Evolutionary conservation across 2,797 vertebrate genomes (phyloP).

Genomic region (Lagorchestes hirsutus): DNA sequence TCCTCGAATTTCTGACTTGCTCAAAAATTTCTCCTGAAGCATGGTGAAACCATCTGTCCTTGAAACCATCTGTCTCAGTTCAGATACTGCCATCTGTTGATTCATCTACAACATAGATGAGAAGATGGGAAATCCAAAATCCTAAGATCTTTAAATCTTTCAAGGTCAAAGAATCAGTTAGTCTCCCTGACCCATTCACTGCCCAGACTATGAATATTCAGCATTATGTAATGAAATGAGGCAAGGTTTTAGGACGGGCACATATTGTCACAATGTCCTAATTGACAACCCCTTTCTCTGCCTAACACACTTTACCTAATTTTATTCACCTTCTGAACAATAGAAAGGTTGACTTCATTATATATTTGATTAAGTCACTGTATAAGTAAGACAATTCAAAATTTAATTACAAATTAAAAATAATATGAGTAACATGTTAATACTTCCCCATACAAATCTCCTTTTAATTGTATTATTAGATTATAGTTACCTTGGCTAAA

Average conservation of each 20-base stretch:
- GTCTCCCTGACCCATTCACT: not conserved
- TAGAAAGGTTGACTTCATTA: not conserved
- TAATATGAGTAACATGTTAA: constrained; percentile 10
- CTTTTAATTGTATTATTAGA: constrained; percentile 71
- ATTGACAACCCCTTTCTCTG: not conserved
- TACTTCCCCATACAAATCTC: constrained; percentile 69
- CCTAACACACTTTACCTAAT: not conserved
- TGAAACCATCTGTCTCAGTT: not conserved
- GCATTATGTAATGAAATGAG: not conserved
- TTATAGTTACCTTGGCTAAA: constrained; percentile 56
- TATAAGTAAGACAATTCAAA: constrained; percentile 34
- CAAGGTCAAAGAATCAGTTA: not conserved
- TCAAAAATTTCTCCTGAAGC: not conserved
- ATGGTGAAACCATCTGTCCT: not conserved
- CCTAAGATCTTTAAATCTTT: not conserved
- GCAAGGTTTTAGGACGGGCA: not conserved
- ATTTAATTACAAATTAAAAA: constrained; percentile 52
- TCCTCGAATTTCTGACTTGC: not conserved
- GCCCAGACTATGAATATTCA: not conserved
- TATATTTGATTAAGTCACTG: constrained; percentile 40
- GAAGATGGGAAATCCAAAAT: not conserved
- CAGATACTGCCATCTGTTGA: not conserved
- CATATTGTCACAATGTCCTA: not conserved
- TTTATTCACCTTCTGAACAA: not conserved
- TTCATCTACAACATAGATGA: not conserved